Evolutionary conservation across 2,888 invertebrate genomes (phyloP), one percentile per base, ranked within the genome.

Genomic region (Furcula furcula): DNA sequence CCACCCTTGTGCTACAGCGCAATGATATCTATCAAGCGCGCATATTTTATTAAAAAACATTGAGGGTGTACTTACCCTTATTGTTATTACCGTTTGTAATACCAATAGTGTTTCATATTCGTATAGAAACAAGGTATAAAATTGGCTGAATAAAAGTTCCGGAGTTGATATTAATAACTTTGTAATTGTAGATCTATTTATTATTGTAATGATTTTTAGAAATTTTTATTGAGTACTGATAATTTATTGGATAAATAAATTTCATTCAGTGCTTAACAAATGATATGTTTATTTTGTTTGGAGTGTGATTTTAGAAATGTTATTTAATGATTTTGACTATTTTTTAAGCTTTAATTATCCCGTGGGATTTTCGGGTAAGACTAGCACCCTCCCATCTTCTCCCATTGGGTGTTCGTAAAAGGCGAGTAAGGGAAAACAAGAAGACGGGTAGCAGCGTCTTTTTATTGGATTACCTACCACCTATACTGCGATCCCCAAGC

Each of bases 41-140:
- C 72, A 78, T 83, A 79, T 83, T 85, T 85, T 77, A 82, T 78
- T 75, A 75, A 80, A 83, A 85, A 86, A 84, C 74, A 76, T 67
- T 70, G 71, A 76, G 80, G 76, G 60, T 57, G 40, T 62, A 40
- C 3, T 12, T 12, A 23, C 12, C 11, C 12, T 12, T 12, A 23
- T 12, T 23, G 4, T n/a, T 23, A 23, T 12, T 23, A 12, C 6
- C 23, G 7, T 12, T 23, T 7, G 11, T 5, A 12, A 23, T 4
- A 12, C 11, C n/a, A 11, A 2, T 2, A 11, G 12, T 18, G 10
- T 11, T 0, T 18, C 18, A 11, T 18, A 18, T 7, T 18, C 2
- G 2, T 18, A 5, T 18, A 3, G 7, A 11, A 10, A 16, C 18
- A 18, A n/a, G 14, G 28, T 3, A n/a, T 14, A 26, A 3, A 26